phyloP scores from a whole-genome alignment of 53 echinoderm and acorn worm genomes.

The Patiria pectinifera region DNA sequence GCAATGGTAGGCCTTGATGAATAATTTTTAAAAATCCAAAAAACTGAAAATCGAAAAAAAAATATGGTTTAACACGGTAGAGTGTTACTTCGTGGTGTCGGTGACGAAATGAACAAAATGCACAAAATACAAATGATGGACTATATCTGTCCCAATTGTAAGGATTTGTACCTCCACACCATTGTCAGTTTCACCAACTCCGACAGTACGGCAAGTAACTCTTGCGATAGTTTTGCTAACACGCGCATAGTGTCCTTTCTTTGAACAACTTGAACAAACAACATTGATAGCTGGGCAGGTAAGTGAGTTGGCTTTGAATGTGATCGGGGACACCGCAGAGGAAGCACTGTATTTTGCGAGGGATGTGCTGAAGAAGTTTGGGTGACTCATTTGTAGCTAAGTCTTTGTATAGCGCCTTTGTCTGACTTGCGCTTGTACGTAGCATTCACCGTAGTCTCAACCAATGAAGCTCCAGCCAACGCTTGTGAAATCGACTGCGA shows the following conservation, averaged over 20 bases:
- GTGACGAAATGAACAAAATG: too few relatives aligned
- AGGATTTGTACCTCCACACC: neutral
- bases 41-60: too few relatives aligned
- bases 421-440: neutral
- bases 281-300: neutral
- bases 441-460: neutral
- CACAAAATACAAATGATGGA: too few relatives aligned
- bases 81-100: too few relatives aligned
- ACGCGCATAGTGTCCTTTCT: neutral
- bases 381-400: neutral
- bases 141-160: neutral
- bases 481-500: neutral
- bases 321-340: neutral
- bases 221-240: neutral
- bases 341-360: neutral
- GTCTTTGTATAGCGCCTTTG: neutral
- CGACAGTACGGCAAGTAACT: neutral
- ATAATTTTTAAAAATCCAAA: too few relatives aligned
- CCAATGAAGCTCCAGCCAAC: neutral
- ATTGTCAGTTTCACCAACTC: neutral
- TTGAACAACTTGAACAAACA: conserved; percentile 34
- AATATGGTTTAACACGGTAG: too few relatives aligned
- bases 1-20: too few relatives aligned
- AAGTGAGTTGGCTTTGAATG: neutral
- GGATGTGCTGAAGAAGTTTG: neutral